These are phyloP conservation scores for Anticlea derivata DNA, from an alignment of 2,888 invertebrate species.

Conservation along the genomic window DNA sequence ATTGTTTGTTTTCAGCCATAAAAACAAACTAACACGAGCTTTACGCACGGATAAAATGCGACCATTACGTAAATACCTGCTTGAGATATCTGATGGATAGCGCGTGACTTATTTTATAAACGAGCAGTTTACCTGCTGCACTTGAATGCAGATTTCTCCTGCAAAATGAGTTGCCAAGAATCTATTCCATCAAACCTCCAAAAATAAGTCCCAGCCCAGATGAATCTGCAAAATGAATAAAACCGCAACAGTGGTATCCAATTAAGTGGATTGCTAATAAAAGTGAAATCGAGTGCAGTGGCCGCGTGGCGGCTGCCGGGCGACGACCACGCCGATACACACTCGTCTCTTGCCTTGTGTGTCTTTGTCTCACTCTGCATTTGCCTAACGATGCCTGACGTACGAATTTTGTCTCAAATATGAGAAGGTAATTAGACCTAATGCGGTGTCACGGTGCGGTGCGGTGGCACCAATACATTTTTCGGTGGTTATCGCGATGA, in stretches of 20 bases:
- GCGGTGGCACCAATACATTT: too few species aligned
- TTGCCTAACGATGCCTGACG: slow-evolving; percentile 7
- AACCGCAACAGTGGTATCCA: slow-evolving; percentile 80
- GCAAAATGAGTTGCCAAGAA: slow-evolving; percentile 1
- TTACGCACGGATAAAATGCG: too few species aligned
- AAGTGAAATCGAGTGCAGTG: slow-evolving; percentile 84
- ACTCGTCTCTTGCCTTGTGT: slow-evolving; percentile 23
- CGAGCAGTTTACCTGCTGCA: background rate
- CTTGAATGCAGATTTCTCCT: background rate
- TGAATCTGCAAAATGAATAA: slow-evolving; percentile 79
- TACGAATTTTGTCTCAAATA: background rate
- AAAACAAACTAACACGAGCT: too few species aligned
- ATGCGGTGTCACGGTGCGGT: too few species aligned
- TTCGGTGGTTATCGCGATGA: too few species aligned
- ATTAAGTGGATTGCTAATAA: slow-evolving; percentile 83
- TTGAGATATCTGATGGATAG: too few species aligned
- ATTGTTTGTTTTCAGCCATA: too few species aligned
- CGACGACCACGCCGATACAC: slow-evolving; percentile 26
- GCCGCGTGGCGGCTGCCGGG: slow-evolving; percentile 53
- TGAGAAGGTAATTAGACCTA: too few species aligned
- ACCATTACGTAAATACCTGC: too few species aligned
- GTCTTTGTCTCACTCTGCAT: slow-evolving; percentile 12
- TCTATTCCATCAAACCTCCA: slow-evolving; percentile 26
- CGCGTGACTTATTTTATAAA: too few species aligned
- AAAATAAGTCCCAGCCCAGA: slow-evolving; percentile 64